These are phyloP conservation scores for Steinernema hermaphroditum DNA, from an alignment of 2,888 invertebrate species.

Conservation along the genomic window DNA sequence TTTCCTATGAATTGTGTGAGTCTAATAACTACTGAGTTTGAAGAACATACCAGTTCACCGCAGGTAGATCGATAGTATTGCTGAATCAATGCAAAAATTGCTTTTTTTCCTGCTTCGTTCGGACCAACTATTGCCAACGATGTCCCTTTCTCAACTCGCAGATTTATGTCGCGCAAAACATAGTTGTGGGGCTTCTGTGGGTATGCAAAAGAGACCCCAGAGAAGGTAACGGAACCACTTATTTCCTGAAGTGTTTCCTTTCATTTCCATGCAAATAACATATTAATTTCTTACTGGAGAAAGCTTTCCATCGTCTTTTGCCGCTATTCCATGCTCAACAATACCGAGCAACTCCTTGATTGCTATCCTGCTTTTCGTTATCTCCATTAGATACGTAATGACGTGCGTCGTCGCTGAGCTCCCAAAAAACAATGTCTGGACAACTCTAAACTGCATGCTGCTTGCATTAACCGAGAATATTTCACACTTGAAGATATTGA, in stretches of 20 bases:
- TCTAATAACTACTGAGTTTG: neutral
- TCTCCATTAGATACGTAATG: neutral
- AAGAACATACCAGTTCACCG: neutral
- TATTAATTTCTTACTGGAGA: neutral
- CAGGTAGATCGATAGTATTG: neutral
- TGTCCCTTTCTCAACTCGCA: neutral
- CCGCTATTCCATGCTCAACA: neutral
- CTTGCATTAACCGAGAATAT: neutral
- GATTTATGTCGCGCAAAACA: neutral
- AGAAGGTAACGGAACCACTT: neutral
- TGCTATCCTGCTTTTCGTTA: neutral
- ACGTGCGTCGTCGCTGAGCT: neutral
- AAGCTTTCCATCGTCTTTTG: neutral
- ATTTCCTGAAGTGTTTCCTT: neutral
- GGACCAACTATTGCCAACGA: neutral
- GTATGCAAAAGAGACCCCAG: neutral
- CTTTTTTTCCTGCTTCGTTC: neutral
- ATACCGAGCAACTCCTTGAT: neutral
- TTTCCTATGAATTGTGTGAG: neutral
- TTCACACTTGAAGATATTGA: constrained; percentile 12
- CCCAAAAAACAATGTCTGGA: constrained; percentile 4
- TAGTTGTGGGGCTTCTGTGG: neutral
- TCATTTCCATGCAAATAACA: neutral
- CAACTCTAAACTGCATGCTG: constrained; percentile 8
- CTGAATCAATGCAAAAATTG: neutral